Conservation (phyloP, 2,888 invertebrate genomes). For the Agrochola lychnidis region DNA sequence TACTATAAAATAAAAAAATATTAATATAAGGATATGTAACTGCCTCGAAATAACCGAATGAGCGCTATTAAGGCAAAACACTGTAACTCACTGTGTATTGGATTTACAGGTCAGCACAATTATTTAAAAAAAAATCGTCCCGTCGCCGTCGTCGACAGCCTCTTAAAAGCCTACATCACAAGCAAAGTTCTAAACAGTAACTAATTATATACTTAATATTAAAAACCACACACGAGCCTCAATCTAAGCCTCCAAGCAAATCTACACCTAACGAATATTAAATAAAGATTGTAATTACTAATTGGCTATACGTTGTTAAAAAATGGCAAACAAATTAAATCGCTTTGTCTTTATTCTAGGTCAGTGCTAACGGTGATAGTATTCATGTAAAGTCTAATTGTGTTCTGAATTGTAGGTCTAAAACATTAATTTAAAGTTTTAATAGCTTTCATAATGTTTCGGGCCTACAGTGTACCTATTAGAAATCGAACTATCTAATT, state of each 20-base stretch:
- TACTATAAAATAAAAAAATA: too few species aligned
- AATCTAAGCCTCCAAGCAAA: constrained; percentile 23
- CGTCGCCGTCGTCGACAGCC: neutral
- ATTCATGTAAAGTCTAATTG: constrained; percentile 59
- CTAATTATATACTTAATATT: constrained; percentile 19
- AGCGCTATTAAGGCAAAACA: too few species aligned
- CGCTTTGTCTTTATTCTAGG: constrained; percentile 62
- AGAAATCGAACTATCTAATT: constrained; percentile 53
- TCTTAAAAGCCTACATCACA: constrained; percentile 5
- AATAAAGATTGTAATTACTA: constrained; percentile 54
- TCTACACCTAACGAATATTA: constrained; percentile 48
- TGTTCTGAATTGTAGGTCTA: constrained; percentile 41
- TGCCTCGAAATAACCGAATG: too few species aligned
- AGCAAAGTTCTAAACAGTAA: neutral
- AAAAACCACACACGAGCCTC: constrained; percentile 18
- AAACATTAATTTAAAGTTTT: constrained; percentile 60
- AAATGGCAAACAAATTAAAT: constrained; percentile 46
- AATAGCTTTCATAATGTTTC: constrained; percentile 54
- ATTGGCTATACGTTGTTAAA: constrained; percentile 47
- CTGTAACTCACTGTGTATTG: too few species aligned
- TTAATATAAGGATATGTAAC: too few species aligned
- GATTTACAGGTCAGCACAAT: too few species aligned
- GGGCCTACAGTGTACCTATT: constrained; percentile 50
- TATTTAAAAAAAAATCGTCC: too few species aligned
- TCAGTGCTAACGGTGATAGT: constrained; percentile 62